Percentiles rank a stretch among this genome's conserved stretches.
phyloP scores from a whole-genome alignment of 1,140 invertebrate species.

The Drosophila sp. region DNA sequence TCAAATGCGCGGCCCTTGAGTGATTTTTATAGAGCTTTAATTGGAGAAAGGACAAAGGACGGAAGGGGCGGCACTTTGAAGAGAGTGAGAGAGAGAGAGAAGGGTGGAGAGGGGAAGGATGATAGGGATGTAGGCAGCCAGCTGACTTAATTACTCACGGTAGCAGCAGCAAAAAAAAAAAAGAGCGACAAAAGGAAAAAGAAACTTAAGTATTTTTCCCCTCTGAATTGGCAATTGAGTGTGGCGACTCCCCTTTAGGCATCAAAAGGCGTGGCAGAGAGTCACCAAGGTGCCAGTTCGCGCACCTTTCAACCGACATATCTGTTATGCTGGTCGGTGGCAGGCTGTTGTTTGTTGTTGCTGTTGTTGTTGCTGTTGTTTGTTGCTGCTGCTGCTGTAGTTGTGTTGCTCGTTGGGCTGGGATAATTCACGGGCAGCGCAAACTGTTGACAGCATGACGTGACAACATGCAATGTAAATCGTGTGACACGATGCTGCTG shows the following conservation, averaged over 20 bases:
- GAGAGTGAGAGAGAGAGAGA: conserved; percentile 31
- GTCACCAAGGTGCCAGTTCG: conserved; percentile 49
- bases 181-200: background rate
- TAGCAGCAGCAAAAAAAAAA: conserved; percentile 40
- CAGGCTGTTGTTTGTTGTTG: conserved; percentile 11
- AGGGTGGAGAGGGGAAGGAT: conserved; percentile 7
- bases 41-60: conserved; percentile 42
- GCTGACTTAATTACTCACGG: conserved; percentile 71
- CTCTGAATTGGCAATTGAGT: background rate
- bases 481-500: conserved; percentile 68
- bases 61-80: conserved; percentile 48
- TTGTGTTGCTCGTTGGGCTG: conserved; percentile 16
- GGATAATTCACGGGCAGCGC: conserved; percentile 39
- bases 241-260: background rate
- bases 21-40: conserved; percentile 79
- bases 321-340: conserved; percentile 38
- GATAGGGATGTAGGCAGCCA: conserved; percentile 51
- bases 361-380: conserved; percentile 28
- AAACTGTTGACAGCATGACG: conserved; percentile 77
- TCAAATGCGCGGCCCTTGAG: conserved; percentile 72
- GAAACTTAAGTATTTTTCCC: conserved; percentile 7
- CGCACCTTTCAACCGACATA: conserved; percentile 37
- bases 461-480: conserved; percentile 81
- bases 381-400: conserved; percentile 39
- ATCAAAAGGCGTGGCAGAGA: conserved; percentile 9